phyloP scores from a whole-genome alignment of 2,113 vertebrate genomes.

The Chlorodrepanis virens region DNA sequence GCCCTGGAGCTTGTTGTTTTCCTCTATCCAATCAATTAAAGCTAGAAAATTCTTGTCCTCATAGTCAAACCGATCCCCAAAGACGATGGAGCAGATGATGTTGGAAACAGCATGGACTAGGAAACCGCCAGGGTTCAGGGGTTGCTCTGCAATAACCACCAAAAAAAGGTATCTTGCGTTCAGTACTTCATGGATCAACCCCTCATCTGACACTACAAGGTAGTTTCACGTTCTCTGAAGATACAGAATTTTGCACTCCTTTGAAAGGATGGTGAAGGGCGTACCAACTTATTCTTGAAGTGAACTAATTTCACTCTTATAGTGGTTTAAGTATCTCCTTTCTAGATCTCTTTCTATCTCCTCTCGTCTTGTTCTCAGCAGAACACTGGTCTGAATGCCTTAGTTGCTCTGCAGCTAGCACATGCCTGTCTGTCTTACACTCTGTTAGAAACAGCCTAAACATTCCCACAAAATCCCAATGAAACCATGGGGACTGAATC shows the following conservation, averaged over 20 bases:
- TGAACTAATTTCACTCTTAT: not conserved
- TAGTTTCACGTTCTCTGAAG: not conserved
- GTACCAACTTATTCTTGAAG: not conserved
- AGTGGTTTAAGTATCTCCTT: not conserved
- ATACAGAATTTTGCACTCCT: not conserved
- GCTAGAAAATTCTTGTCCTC: constrained; percentile 64
- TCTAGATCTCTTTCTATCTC: not conserved
- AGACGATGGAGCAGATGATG: constrained; percentile 72
- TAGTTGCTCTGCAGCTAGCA: not conserved
- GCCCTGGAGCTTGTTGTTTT: not conserved
- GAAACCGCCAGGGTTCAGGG: constrained; percentile 35
- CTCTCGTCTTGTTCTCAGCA: not conserved
- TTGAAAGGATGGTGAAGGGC: not conserved
- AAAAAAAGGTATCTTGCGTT: not conserved
- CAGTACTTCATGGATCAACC: not conserved
- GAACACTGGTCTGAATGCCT: not conserved
- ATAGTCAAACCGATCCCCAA: constrained; percentile 74
- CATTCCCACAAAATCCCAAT: not conserved
- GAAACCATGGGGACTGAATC: not conserved
- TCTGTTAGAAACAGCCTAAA: not conserved
- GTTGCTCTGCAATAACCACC: not conserved
- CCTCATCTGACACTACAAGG: not conserved
- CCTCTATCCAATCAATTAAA: constrained; percentile 6
- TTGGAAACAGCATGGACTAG: constrained; percentile 58
- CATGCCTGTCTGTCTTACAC: not conserved